Conservation (phyloP, 92 coral and sea anemone species). For the Heteractis magnifica region DNA sequence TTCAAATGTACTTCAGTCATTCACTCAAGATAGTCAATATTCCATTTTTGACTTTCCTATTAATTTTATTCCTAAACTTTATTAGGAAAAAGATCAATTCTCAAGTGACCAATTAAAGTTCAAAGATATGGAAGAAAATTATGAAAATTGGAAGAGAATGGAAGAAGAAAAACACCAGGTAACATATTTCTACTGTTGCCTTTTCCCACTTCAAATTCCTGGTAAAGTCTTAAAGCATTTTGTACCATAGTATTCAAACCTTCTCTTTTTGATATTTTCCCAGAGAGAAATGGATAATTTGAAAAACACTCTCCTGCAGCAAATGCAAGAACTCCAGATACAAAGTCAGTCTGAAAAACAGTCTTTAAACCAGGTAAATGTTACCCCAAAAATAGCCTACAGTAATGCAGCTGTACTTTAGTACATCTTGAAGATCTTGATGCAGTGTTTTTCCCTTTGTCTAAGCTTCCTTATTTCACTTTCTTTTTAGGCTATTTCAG, state of each 20-base stretch:
- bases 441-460: neutral
- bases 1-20: too few species aligned
- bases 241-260: neutral
- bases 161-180: constrained; percentile 86
- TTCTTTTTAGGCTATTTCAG: constrained; percentile 40
- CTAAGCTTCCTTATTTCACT: neutral
- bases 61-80: neutral
- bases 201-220: neutral
- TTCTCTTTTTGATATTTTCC: neutral
- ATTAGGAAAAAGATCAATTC: constrained; percentile 61
- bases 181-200: neutral
- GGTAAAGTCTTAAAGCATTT: neutral
- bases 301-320: constrained; percentile 58
- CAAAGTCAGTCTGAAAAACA: constrained; percentile 57
- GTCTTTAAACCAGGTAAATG: constrained; percentile 37
- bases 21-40: too few species aligned
- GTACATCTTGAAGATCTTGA: neutral
- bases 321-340: constrained; percentile 62
- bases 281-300: constrained; percentile 75
- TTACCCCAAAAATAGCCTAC: neutral
- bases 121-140: constrained; percentile 70
- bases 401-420: neutral
- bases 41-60: too few species aligned
- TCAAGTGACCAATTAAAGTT: constrained; percentile 61
- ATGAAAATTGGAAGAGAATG: constrained; percentile 79